Base-by-base conservation (phyloP, 2,888 invertebrate species). In the Trachelus tabidus region DNA sequence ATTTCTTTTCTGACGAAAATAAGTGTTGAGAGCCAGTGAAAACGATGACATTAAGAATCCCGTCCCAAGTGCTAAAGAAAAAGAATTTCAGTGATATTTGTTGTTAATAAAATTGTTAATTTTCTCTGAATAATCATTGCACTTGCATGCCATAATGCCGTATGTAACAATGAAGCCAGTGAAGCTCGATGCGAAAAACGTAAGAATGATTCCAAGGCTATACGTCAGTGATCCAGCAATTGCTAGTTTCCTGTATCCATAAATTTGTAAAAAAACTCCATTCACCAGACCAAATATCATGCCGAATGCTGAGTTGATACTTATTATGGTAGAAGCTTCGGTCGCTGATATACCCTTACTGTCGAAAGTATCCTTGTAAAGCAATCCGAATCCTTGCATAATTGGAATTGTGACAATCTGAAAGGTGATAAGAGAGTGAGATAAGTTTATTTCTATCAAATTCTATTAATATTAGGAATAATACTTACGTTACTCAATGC, bases 101-200 rank as follows among this genome's bases (percentile, higher is more conserved):
- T 68, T 68, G 35, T n/a, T 37, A 73, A 2, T 2, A 23, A 56
- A 56, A 23, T 56, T 68, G 34, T 31, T 33, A 37, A 34, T 1
- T 34, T 75, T 31, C 15, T 3, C 33, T 9, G 56, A 71, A 73
- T 34, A 31, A 30, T 68, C 23, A 12, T 37, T 33, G 34, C 77
- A 94, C 95, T 94, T 92, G 95, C 96, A 95, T 89, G 94, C 93
- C 84, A 95, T 93, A 87, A 95, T 92, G 89, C 95, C 95, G 91
- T 95, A 95, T 1, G 94, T 93, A 75, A 95, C 89, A 78, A 96
- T 90, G 85, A 95, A 94, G 71, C 93, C 90, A 85, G 92, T 89
- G 86, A 95, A 95, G 68, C 91, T 93, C 4, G 91, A 92, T 0
- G 94, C 93, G 77, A 92, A 92, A 9, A 95, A 91, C 0, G 95